Evolutionary conservation across 2,797 vertebrate species (phyloP).

Genomic region (Harpagifer antarcticus): DNA sequence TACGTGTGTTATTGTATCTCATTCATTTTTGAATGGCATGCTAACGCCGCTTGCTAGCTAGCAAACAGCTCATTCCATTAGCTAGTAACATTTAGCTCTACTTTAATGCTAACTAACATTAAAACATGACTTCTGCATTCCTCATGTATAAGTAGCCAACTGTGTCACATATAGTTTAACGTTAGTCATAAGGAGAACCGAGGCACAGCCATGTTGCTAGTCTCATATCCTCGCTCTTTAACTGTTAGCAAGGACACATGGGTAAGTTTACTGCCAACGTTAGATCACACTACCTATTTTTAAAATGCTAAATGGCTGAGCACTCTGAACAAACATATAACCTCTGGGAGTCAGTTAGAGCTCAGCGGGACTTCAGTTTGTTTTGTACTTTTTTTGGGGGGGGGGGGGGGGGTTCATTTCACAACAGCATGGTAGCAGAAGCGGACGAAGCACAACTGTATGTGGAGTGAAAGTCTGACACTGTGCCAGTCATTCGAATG

Average conservation of each 20-base stretch:
- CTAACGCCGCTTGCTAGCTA: slow-evolving; percentile 55
- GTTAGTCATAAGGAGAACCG: rapidly evolving
- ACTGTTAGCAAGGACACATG: slow-evolving; percentile 61
- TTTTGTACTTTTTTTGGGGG: neutral
- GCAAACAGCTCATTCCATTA: slow-evolving; percentile 10
- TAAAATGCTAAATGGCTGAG: slow-evolving; percentile 6
- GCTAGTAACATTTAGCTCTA: neutral
- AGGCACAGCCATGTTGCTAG: neutral
- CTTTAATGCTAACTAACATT: neutral
- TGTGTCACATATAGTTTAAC: neutral
- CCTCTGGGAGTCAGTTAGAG: neutral
- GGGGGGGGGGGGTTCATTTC: neutral
- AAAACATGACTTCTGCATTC: rapidly evolving
- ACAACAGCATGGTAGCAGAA: neutral
- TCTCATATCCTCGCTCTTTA: neutral
- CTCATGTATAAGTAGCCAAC: rapidly evolving
- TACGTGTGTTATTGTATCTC: neutral
- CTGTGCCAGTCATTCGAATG: slow-evolving; percentile 32
- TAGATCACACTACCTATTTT: slow-evolving; percentile 46
- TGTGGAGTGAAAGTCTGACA: neutral
- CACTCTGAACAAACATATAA: neutral
- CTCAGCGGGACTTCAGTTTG: neutral
- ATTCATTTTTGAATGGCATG: slow-evolving; percentile 40
- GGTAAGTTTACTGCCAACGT: slow-evolving; percentile 12
- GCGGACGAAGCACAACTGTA: slow-evolving; percentile 44